Percentiles rank a stretch among this genome's conserved stretches.
phyloP scores from a whole-genome alignment of 1,140 invertebrate genomes.

The Lycorma delicatula region DNA sequence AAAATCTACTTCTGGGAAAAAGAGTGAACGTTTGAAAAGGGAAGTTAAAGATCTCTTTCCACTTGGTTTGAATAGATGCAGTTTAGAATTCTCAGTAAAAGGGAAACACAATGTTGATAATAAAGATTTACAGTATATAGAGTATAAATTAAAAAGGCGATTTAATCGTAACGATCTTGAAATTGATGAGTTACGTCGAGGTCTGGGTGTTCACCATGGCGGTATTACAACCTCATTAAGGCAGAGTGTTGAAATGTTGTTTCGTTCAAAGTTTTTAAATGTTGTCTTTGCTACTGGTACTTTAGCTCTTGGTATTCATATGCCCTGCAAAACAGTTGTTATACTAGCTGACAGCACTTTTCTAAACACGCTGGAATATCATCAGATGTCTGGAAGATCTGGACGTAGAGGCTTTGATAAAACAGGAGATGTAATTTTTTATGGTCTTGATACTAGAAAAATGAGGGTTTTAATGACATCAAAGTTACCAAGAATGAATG shows the following conservation, averaged over 20 bases:
- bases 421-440: slow-evolving; percentile 12
- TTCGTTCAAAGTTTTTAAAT: slow-evolving; percentile 22
- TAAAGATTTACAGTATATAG: slow-evolving; percentile 18
- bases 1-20: not conserved
- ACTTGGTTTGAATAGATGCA: not conserved
- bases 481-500: not conserved
- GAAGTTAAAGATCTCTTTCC: not conserved
- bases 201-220: slow-evolving; percentile 22
- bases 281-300: slow-evolving; percentile 24
- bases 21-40: not conserved
- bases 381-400: slow-evolving; percentile 14
- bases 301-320: slow-evolving; percentile 25
- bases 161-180: not conserved
- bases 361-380: slow-evolving; percentile 23
- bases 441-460: slow-evolving; percentile 10
- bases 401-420: not conserved
- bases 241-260: slow-evolving; percentile 25
- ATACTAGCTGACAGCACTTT: slow-evolving; percentile 21
- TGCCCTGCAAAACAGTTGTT: slow-evolving; percentile 26
- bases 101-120: slow-evolving; percentile 6
- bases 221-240: slow-evolving; percentile 17
- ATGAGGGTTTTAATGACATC: not conserved
- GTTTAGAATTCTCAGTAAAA: slow-evolving; percentile 1
- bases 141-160: slow-evolving; percentile 7
- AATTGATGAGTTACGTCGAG: slow-evolving; percentile 12